Base-by-base conservation (phyloP, 2,888 invertebrate species). In the Sceliomorpha sp. region DNA sequence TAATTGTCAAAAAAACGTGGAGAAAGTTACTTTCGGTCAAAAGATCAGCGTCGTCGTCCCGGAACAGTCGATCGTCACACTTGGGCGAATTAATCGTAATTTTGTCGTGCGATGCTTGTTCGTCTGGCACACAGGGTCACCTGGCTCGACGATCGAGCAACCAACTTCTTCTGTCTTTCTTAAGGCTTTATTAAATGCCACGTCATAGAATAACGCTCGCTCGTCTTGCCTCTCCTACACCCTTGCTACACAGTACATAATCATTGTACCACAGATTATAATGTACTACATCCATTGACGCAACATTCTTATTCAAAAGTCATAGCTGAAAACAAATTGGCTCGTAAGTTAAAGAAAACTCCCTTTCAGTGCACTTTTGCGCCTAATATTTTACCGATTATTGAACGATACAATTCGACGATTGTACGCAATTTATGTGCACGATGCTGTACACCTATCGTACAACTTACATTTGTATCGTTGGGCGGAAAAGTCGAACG, bases 161-260 rank as follows among this genome's bases (percentile, higher is more conserved):
- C 51, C 9, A 42, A 36, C 60, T 44, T 39, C 32, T 63, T 47
- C 56, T 45, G 24, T 67, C 71, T 70, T 58, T 47, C 51, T 37
- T 31, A 48, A 72, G 55, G 15, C 75, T 74, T 75, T 73, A 77
- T 79, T 78, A 79, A 76, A 74, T 73, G 74, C 72, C 75, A 66
- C 64, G 76, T 76, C 75, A 73, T 71, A 72, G 70, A 72, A 73
- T 63, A 51, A 44, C 53, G 34, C 50, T 29, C 63, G 42, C 60
- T 63, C 47, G 66, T 68, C 55, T 64, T 32, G 39, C 26, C 40
- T 29, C 47, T 32, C 36, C 42, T 27, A 51, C 44, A 50, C 36
- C 14, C 37, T 42, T 9, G 9, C 26, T 44, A 31, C 32, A 37
- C 26, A 45, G 51, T 29, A 60, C 51, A 36, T 55, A 56, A 63